Evolutionary conservation across 2,113 vertebrate genomes (phyloP).

Genomic region (Neogobius melanostomus): DNA sequence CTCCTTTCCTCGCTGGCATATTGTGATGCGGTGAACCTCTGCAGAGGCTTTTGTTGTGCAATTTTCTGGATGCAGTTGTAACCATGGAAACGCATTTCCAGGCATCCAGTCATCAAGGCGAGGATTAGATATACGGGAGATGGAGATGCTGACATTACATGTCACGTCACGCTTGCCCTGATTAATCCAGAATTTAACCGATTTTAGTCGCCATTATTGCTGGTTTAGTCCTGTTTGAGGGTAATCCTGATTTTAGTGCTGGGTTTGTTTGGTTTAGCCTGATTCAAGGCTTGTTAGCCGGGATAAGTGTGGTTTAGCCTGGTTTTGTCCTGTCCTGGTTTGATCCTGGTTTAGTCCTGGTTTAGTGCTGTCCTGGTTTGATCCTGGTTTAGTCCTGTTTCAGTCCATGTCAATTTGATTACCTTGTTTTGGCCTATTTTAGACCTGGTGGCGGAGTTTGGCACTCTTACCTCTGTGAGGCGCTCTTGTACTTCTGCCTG

Average conservation of each 20-base stretch:
- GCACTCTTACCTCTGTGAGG: slow-evolving; percentile 76
- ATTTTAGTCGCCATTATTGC: background rate
- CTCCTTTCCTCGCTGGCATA: background rate
- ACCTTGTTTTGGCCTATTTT: background rate
- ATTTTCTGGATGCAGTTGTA: slow-evolving; percentile 4
- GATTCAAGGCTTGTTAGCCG: no score
- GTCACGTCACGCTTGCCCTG: background rate
- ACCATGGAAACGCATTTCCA: slow-evolving; percentile 5
- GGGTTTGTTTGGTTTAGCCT: background rate
- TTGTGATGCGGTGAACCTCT: slow-evolving; percentile 2
- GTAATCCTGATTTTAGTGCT: no score
- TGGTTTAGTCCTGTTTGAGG: no score
- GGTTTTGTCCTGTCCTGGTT: background rate
- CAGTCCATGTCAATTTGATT: no score
- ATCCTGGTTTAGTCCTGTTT: background rate
- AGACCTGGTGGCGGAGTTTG: background rate
- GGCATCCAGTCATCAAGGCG: background rate
- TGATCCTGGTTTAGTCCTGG: background rate
- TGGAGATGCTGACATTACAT: background rate
- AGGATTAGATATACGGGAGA: background rate
- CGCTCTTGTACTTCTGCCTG: slow-evolving; percentile 82
- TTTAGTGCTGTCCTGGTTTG: background rate
- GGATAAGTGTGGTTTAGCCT: background rate
- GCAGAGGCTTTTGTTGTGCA: slow-evolving; percentile 4
- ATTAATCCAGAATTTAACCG: background rate